These are phyloP conservation scores for Physocephala rufipes DNA, from an alignment of 2,888 invertebrate genomes.

Conservation along the genomic window DNA sequence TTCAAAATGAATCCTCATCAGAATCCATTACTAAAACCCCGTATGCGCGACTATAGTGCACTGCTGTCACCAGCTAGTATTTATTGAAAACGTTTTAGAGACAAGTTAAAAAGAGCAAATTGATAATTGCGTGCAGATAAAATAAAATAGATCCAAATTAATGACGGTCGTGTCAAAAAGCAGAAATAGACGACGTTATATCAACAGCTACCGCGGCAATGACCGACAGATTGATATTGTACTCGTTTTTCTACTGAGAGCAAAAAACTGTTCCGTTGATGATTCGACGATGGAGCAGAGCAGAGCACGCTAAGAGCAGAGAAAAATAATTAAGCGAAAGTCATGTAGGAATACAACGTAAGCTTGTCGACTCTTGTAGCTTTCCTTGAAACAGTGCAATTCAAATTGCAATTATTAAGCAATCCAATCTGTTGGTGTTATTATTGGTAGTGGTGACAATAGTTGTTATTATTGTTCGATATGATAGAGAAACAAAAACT, in stretches of 20 bases:
- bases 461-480: background rate
- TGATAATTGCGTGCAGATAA: background rate
- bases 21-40: slow-evolving; percentile 73
- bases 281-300: background rate
- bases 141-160: too few relatives aligned
- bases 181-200: background rate
- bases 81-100: background rate
- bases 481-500: background rate
- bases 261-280: background rate
- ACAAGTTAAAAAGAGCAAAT: background rate
- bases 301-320: slow-evolving; percentile 17
- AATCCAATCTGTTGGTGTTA: background rate
- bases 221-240: background rate
- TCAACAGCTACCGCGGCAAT: background rate
- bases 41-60: background rate
- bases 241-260: background rate
- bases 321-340: slow-evolving; percentile 20
- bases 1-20: slow-evolving; percentile 83
- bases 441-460: too few relatives aligned
- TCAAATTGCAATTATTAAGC: background rate
- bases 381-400: background rate
- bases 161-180: background rate
- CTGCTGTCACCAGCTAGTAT: background rate
- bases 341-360: slow-evolving; percentile 17
- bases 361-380: slow-evolving; percentile 1